These are phyloP conservation scores for Phodopus roborovskii DNA, from an alignment of 2,113 vertebrate species.

Conservation along the genomic window DNA sequence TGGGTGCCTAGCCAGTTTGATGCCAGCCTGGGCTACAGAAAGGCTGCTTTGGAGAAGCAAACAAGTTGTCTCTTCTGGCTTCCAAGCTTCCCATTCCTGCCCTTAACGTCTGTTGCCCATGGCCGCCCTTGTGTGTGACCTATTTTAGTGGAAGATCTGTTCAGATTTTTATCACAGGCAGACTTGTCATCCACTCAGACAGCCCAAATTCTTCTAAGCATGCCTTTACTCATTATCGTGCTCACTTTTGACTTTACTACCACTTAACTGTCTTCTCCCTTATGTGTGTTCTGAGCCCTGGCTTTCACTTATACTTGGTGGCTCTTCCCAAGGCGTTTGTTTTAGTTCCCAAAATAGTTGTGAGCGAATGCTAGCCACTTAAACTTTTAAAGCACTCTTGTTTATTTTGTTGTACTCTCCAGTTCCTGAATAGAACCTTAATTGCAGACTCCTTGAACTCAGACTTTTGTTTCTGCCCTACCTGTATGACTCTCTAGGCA, in stretches of 20 bases:
- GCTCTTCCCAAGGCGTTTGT: not conserved
- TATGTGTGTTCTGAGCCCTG: too few species aligned
- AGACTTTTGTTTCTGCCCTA: conserved; percentile 2
- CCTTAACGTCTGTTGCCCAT: not conserved
- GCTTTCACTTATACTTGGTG: not conserved
- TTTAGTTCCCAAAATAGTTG: not conserved
- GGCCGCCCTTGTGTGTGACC: too few species aligned
- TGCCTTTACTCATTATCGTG: not conserved
- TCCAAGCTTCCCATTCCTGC: not conserved
- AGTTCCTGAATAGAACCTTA: conserved; percentile 35
- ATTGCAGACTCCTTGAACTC: conserved; percentile 46
- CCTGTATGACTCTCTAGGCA: not conserved
- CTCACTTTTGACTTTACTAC: not conserved
- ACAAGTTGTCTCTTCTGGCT: not conserved
- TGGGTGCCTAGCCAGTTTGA: not conserved
- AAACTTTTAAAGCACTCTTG: not conserved
- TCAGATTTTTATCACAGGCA: not conserved
- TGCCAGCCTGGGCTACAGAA: not conserved
- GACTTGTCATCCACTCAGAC: not conserved
- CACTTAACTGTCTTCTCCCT: not conserved
- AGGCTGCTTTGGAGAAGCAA: not conserved
- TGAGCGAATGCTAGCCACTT: not conserved
- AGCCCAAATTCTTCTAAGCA: not conserved
- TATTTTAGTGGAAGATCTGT: not conserved
- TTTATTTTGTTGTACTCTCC: conserved; percentile 22